These are phyloP conservation scores for Glyptemys insculpta DNA, from an alignment of 2,797 vertebrate species.

Conservation along the genomic window DNA sequence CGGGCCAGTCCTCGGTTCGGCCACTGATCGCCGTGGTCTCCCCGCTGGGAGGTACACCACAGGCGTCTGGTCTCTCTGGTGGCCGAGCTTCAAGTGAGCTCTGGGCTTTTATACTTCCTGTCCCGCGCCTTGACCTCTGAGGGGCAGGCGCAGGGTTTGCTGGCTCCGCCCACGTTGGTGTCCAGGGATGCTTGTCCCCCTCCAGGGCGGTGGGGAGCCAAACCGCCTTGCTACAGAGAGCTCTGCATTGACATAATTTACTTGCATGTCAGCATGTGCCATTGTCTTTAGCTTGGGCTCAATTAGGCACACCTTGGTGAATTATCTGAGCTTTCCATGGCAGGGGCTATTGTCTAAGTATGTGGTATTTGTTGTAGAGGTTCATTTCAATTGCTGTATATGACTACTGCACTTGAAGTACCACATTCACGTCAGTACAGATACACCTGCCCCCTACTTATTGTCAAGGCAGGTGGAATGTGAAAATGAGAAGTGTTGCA, in stretches of 20 bases:
- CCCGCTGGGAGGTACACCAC: too few species aligned
- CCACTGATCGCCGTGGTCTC: too few species aligned
- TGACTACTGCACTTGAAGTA: neutral
- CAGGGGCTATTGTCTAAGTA: neutral
- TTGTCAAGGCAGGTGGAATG: neutral
- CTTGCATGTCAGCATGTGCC: fast-evolving
- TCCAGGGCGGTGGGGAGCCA: too few species aligned
- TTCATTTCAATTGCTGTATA: neutral
- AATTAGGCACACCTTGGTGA: neutral
- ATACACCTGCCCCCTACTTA: neutral
- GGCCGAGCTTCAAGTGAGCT: too few species aligned
- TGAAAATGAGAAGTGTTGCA: neutral
- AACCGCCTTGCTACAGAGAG: neutral
- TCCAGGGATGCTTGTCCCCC: too few species aligned
- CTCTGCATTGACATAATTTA: neutral
- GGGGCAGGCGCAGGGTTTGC: too few species aligned
- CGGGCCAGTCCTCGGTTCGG: too few species aligned
- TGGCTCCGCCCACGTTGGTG: too few species aligned
- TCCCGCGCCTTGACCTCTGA: too few species aligned
- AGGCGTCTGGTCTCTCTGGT: too few species aligned
- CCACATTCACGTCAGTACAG: neutral
- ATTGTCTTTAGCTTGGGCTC: neutral
- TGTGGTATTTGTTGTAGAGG: neutral
- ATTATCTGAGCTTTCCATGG: neutral
- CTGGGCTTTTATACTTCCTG: too few species aligned